Evolutionary conservation across 2,113 vertebrate genomes (phyloP).

Genomic region (Entosphenus tridentatus): DNA sequence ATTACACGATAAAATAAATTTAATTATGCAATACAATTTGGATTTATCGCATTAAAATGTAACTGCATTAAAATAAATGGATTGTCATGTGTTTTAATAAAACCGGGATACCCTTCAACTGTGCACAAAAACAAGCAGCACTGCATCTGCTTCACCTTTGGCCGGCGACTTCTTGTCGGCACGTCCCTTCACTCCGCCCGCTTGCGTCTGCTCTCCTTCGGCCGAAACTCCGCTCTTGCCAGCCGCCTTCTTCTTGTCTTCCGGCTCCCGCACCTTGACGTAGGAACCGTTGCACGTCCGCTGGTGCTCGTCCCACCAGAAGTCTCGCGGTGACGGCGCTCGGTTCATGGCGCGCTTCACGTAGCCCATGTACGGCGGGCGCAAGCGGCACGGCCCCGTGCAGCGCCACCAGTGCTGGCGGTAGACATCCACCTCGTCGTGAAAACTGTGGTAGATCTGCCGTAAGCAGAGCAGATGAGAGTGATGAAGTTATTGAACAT

Average conservation of each 20-base stretch:
- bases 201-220: slow-evolving; percentile 12
- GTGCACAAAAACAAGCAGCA: too few species aligned
- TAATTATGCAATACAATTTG: too few species aligned
- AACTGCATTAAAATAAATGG: too few species aligned
- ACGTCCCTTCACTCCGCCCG: neutral
- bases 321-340: slow-evolving; percentile 50
- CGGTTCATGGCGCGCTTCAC: slow-evolving; percentile 75
- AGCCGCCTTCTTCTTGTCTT: slow-evolving; percentile 32
- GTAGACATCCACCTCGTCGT: slow-evolving; percentile 60
- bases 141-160: too few species aligned
- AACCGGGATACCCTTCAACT: too few species aligned
- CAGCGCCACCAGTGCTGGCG: slow-evolving; percentile 92
- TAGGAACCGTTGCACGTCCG: slow-evolving; percentile 53
- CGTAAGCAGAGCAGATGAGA: too few species aligned
- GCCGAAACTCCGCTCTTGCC: slow-evolving; percentile 22
- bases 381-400: slow-evolving; percentile 43
- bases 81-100: too few species aligned
- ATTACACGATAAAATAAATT: too few species aligned
- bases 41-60: too few species aligned
- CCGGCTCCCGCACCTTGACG: slow-evolving; percentile 65
- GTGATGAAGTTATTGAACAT: neutral
- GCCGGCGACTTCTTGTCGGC: too few species aligned
- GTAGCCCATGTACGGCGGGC: slow-evolving; percentile 48
- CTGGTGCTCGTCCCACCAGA: slow-evolving; percentile 69
- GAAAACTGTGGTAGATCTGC: slow-evolving; percentile 60